phyloP scores from a whole-genome alignment of 2,113 vertebrate genomes.

The Sebastes fasciatus region DNA sequence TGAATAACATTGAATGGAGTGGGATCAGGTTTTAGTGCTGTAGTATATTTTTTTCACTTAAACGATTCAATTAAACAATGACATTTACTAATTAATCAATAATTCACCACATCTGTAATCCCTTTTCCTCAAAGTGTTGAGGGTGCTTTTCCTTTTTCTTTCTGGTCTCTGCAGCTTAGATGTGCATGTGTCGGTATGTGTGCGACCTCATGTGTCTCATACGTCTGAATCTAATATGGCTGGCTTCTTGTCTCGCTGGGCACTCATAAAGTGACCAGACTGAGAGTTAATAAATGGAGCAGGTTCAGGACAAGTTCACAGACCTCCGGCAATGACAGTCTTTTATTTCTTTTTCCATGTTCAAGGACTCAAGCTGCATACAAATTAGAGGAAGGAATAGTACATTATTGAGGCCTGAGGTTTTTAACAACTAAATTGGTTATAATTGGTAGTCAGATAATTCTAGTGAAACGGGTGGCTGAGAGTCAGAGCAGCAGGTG shows the following conservation, averaged over 20 bases:
- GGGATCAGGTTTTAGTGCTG: neutral
- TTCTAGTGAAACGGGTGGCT: slow-evolving; percentile 20
- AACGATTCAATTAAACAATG: neutral
- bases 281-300: slow-evolving; percentile 65
- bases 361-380: slow-evolving; percentile 51
- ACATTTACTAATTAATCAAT: neutral
- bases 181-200: neutral
- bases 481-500: slow-evolving; percentile 26
- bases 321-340: slow-evolving; percentile 67
- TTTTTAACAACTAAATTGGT: slow-evolving; percentile 27
- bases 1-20: neutral
- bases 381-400: slow-evolving; percentile 12
- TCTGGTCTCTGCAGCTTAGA: neutral
- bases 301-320: slow-evolving; percentile 71
- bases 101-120: neutral
- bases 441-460: slow-evolving; percentile 34
- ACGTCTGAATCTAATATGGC: slow-evolving; percentile 15
- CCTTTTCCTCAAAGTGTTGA: neutral
- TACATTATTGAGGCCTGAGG: neutral
- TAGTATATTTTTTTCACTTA: neutral
- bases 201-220: neutral
- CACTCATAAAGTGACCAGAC: slow-evolving; percentile 56
- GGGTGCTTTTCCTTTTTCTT: neutral
- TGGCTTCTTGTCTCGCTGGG: slow-evolving; percentile 24
- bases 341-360: slow-evolving; percentile 49